Evolutionary conservation across 2,888 invertebrate genomes (phyloP), one percentile per base, ranked within the genome.

Genomic region (Pollenia labialis): DNA sequence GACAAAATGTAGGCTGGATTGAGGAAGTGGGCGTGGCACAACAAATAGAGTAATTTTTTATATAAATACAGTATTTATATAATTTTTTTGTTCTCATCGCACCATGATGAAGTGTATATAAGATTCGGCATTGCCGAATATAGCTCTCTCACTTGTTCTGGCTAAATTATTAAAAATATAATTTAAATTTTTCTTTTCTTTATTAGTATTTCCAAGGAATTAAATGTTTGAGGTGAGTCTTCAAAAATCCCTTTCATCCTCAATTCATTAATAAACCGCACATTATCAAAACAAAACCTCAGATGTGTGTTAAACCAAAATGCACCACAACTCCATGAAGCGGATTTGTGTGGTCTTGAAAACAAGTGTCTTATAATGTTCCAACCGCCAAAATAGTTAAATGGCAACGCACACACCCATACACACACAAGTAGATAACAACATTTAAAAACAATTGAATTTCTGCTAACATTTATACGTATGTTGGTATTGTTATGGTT

Each of bases 281-380:
- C n/a, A 77, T 84, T 62, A 87, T 62, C 69, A 54, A 68, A 69
- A 42, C 10, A 16, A 62, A 77, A 87, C 87, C 87, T n/a, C 87
- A 81, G 68, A 69, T 77, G 68, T 72, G 76, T 68, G 81, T 74
- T 52, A 42, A 72, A 72, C 48, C 48, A n/a, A 69, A 18, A 10
- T 56, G 23, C 14, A 56, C 60, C 79, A 74, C 82, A 80, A 64
- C 58, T 32, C 50, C 16, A 68, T 68, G n/a, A 64, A 81, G 71
- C 50, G 52, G n/a, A 72, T 84, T 84, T 79, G 12, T 66, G 79
- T 60, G 84, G 76, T 71, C 48, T 62, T n/a, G 6, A 54, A 16
- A 77, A 71, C 56, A 75, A 81, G 62, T 60, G 48, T 62, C 46
- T 71, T 64, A 48, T 56, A 69, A 85, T 76, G n/a, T 48, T 44